Evolutionary conservation across 2,797 vertebrate species (phyloP), one percentile per base, ranked within the genome.

Genomic region (Takifugu ocellatus): DNA sequence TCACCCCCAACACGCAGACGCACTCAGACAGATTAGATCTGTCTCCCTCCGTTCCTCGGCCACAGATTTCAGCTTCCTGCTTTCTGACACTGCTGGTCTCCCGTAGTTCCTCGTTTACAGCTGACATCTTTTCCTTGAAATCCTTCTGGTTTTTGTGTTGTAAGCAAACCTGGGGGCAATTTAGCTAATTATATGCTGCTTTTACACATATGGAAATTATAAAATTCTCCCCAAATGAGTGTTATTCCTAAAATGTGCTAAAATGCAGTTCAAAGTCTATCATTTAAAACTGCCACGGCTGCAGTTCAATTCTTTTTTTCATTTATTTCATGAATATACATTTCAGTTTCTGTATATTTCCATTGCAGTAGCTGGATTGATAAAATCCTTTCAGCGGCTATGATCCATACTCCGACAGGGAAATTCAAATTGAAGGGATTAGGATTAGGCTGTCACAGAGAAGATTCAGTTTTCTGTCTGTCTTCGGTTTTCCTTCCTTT

Each of bases 11-110:
- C 57, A 54, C 54, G 27, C 43, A 25, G 52, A 25, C 33, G 8
- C 29, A 63, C 27, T 33, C 10, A 61, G 1, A 11, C 69, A 71
- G 66, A 70, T 52, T 59, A 70, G 51, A 56, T 54, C 75, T 50
- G 47, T 56, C 60, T 74, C 36, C 16, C 54, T 54, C 3, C 7
- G 55, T 49, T 58, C 55, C 64, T 62, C 61, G 36, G 21, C 7
- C 54, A 46, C 44, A 5, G 56, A 26, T 31, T 50, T 63, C 58
- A 77, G 63, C 70, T 74, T 57, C 55, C 48, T 58, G 42, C 46
- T 68, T 50, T 59, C 61, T 72, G 73, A 69, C 57, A 56, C 61
- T 42, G 61, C 44, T 46, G n/a, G 64, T 5, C 36, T 12, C 36
- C 12, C 12, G 2, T 39, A 39, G 36, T 4, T 11, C 7, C 2